phyloP scores from a whole-genome alignment of 2,113 vertebrate genomes.

The Clupea harengus region DNA sequence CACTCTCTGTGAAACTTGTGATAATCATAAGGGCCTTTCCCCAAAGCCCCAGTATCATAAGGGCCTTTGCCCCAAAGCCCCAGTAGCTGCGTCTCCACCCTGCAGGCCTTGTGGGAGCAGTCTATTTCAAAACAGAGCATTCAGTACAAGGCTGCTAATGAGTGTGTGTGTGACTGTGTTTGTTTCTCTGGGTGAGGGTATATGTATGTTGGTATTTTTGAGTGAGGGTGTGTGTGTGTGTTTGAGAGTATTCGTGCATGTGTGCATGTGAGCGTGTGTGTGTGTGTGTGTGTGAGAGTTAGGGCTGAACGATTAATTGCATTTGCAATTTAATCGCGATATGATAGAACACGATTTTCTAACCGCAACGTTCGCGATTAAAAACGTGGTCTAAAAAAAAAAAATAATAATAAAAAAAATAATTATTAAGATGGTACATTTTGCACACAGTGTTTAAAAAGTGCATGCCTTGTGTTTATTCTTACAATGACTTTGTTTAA shows the following conservation, averaged over 20 bases:
- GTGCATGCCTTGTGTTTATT: no score
- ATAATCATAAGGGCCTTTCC: neutral
- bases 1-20: neutral
- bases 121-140: neutral
- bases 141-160: neutral
- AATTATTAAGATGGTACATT: no score
- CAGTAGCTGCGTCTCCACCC: neutral
- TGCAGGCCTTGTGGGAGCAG: neutral
- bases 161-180: neutral
- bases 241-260: neutral
- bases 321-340: no score
- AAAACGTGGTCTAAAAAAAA: no score
- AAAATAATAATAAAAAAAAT: no score
- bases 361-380: no score
- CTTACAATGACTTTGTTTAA: no score
- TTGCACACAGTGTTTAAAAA: no score
- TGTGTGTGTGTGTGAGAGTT: neutral
- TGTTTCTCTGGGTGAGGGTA: neutral
- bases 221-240: neutral
- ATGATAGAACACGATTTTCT: no score
- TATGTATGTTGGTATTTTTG: neutral
- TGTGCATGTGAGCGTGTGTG: neutral
- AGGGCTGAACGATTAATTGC: no score
- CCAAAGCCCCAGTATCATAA: neutral
- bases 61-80: neutral